A percentile compares a stretch with the other conserved stretches of the same genome.
These are phyloP conservation scores for Cryptocheilus praepositus DNA, from an alignment of 2,888 invertebrate species.

Conservation along the genomic window DNA sequence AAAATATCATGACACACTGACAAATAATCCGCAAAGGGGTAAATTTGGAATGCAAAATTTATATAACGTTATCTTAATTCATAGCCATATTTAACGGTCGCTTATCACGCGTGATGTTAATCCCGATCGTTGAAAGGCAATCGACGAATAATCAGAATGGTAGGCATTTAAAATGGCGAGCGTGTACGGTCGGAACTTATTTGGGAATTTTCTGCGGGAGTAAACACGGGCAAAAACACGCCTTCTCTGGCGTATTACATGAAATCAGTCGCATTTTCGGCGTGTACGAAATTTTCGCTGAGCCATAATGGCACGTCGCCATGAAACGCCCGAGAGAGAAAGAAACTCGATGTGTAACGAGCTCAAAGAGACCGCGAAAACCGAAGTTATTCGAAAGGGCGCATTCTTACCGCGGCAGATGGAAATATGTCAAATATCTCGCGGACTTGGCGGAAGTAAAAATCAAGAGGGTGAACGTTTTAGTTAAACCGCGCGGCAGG, in stretches of 20 bases:
- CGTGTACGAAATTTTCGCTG: conserved; percentile 61
- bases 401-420: conserved; percentile 61
- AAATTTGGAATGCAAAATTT: too few relatives aligned
- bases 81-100: too few relatives aligned
- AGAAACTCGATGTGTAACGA: conserved; percentile 37
- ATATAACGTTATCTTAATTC: too few relatives aligned
- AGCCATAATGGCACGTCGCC: conserved; percentile 28
- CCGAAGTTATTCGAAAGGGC: conserved; percentile 59
- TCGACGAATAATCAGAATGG: too few relatives aligned
- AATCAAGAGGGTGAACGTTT: conserved; percentile 46
- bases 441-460: conserved; percentile 50
- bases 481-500: conserved; percentile 10
- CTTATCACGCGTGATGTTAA: too few relatives aligned
- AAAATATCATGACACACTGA: too few relatives aligned
- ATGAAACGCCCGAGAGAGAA: conserved; percentile 25
- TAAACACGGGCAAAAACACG: too few relatives aligned
- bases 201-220: too few relatives aligned
- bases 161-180: too few relatives aligned
- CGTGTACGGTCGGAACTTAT: too few relatives aligned
- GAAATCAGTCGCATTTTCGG: conserved; percentile 38
- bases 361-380: conserved; percentile 70
- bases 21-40: too few relatives aligned
- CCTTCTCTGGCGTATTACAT: neutral
- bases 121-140: too few relatives aligned
- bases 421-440: conserved; percentile 63